Evolutionary conservation across 2,797 vertebrate genomes (phyloP).

Genomic region (Acanthis flammea): DNA sequence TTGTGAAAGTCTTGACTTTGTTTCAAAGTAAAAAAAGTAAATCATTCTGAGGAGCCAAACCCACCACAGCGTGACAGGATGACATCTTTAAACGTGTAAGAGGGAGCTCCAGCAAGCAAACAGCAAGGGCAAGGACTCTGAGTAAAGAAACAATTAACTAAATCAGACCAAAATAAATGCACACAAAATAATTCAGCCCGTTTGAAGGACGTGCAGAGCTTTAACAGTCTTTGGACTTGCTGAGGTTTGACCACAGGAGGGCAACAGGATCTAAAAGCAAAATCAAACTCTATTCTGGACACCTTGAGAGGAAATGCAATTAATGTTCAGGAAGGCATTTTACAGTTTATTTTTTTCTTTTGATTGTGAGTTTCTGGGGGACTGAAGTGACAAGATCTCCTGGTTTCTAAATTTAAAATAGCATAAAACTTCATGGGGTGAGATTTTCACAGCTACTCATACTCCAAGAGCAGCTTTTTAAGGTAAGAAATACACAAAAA

Average conservation of each 20-base stretch:
- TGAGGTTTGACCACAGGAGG: slow-evolving; percentile 41
- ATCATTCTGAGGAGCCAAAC: neutral
- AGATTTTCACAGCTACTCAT: neutral
- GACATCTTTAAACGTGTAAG: neutral
- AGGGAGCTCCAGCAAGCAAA: neutral
- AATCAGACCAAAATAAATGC: neutral
- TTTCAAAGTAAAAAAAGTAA: neutral
- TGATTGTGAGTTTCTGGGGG: neutral
- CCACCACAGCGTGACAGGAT: fast-evolving
- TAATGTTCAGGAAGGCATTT: neutral
- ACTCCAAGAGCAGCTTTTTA: neutral
- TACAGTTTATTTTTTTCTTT: neutral
- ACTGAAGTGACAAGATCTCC: neutral
- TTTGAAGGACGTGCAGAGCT: neutral
- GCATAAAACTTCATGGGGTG: fast-evolving
- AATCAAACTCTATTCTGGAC: neutral
- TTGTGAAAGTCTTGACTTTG: neutral
- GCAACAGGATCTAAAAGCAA: neutral
- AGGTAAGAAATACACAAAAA: neutral
- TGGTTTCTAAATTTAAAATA: neutral
- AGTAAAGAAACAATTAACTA: neutral
- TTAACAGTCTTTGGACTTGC: neutral
- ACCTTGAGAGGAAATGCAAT: neutral
- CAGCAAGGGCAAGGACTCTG: neutral
- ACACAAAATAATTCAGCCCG: neutral